Base-by-base conservation (phyloP, 2,113 vertebrate genomes). In the Serinus canaria region DNA sequence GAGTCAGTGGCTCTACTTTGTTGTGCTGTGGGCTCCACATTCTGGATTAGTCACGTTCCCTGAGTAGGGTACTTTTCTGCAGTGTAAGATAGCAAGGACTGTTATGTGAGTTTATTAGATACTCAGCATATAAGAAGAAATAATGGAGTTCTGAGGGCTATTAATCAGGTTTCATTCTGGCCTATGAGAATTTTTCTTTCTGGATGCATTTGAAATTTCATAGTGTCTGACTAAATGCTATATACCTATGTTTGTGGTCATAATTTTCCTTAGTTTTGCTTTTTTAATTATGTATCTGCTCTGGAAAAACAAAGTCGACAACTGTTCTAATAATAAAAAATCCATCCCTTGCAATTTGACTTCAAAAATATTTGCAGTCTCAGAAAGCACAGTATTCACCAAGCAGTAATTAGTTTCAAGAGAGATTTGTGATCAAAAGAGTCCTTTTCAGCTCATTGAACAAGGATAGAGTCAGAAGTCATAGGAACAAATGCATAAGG, bases 401-500 rank as follows among this genome's bases (percentile, higher is more conserved):
- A 46, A 35, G 27, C 52, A 93, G 27, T 83, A 86, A 63, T 90
- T 64, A 79, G 15, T 91, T 94, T 78, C 43, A 87, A 39, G 33
- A 93, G 52, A 68, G 75, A 86, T 84, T 94, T 77, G 72, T 89
- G 77, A 95, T 93, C 73, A 77, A 91, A 85, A 93, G 63, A 53
- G 87, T 95, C 6, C n/a, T 80, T 73, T 77, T 44, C 49, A 75
- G 47, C 28, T 92, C 94, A 47, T 88, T 88, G 81, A 96, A 95
- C 62, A 76, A 91, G 21, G 70, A 74, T 39, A 78, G 52, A 73
- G 70, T 81, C 22, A 39, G 55, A 85, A 81, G 63, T 44, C 41
- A 9, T 39, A 88, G 56, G 66, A 96, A 87, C 33, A 67, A 89
- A 92, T 55, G 88, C 8, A 20, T 87, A 79, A 83, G 22, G 13